Base-by-base conservation (phyloP, 2,888 invertebrate genomes). In the Lasius platythorax region DNA sequence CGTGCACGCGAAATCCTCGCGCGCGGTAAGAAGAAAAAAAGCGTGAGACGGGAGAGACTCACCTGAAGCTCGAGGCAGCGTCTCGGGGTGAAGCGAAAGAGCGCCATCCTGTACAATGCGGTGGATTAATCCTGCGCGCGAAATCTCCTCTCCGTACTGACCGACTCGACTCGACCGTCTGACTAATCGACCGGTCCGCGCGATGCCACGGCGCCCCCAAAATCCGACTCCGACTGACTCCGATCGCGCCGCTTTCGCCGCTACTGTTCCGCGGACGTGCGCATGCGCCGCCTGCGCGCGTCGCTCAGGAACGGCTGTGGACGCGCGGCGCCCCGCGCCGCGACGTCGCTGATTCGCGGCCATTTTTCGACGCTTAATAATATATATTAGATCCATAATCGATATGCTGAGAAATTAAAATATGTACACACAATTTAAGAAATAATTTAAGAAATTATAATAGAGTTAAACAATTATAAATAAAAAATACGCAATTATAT, bases 31-130 rank as follows among this genome's bases (percentile, higher is more conserved):
- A 9, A 15, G 11, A 43, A 15, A 18, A n/a, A 40, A 43, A n/a
- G 23, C 6, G 6, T 5, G 5, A 18, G n/a, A 23, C 12, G 33
- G 33, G 23, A 9, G 15, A 3, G 12, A 92, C 93, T 78, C 90
- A 95, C 95, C 93, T 95, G 94, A 40, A 94, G 90, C 81, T 95
- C 95, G 86, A 94, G 88, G 91, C 94, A 94, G 86, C 94, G 94
- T 90, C 92, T 93, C 75, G 93, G 91, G 87, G 91, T 94, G 75
- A 94, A 92, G 85, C 95, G 94, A 89, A 95, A 95, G 30, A 95
- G 92, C 92, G 95, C 94, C 95, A 95, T 95, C 84, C 61, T 72
- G 90, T 93, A 88, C 93, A 88, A 88, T 87, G 30, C 15, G 18
- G 11, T 68, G 23, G 6, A 37, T 89, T 81, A 84, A 89, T 90